Conservation (phyloP, 1,140 invertebrate genomes). For the Cepaea nemoralis region DNA sequence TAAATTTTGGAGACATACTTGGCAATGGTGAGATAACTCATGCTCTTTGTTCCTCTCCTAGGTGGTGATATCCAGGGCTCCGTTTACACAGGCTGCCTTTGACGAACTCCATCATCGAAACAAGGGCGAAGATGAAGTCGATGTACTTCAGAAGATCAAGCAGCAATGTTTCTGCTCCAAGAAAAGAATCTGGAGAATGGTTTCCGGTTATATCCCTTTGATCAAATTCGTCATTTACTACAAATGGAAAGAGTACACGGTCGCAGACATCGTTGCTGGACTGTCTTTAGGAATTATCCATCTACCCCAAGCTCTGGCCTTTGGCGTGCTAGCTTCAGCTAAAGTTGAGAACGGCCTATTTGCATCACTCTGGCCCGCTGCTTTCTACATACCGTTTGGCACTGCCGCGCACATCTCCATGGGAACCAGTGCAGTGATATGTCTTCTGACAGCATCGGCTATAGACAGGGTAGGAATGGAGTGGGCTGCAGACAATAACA, state of each 20-base stretch:
- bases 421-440: constrained; percentile 70
- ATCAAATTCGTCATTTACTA: constrained; percentile 68
- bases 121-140: constrained; percentile 21
- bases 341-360: constrained; percentile 74
- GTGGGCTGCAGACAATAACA: constrained; percentile 49
- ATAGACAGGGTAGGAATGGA: constrained; percentile 59
- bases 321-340: constrained; percentile 73
- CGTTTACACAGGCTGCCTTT: constrained; percentile 58
- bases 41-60: not conserved
- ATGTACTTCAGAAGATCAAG: constrained; percentile 43
- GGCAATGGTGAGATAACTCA: too few species aligned
- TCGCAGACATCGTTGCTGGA: constrained; percentile 72
- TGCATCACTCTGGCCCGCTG: constrained; percentile 74
- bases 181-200: constrained; percentile 57
- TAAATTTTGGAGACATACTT: too few species aligned
- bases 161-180: constrained; percentile 55
- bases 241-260: constrained; percentile 66
- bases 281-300: constrained; percentile 74
- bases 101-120: constrained; percentile 60
- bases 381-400: constrained; percentile 75
- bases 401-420: constrained; percentile 73
- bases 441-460: constrained; percentile 66
- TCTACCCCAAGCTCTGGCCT: constrained; percentile 75
- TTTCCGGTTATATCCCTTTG: constrained; percentile 60
- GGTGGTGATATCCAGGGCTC: constrained; percentile 49